Percentiles rank a stretch among this genome's conserved stretches.
These are phyloP conservation scores for Cryptotis parvus DNA, from an alignment of 2,113 vertebrate species.

Conservation along the genomic window DNA sequence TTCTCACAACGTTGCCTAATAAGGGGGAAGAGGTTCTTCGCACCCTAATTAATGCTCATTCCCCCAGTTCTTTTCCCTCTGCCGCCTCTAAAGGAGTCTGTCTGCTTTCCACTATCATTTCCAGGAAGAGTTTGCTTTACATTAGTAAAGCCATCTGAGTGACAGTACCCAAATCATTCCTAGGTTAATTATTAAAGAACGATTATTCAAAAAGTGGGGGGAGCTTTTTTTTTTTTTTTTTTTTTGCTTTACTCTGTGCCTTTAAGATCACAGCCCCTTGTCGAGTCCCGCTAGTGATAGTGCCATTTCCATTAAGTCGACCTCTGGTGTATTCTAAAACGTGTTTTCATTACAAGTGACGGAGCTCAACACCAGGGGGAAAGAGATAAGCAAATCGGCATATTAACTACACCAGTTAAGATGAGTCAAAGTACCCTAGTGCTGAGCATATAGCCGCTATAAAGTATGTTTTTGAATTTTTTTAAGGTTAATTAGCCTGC, in stretches of 20 bases:
- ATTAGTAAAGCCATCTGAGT: conserved; percentile 27
- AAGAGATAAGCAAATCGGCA: conserved; percentile 85
- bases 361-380: conserved; percentile 70
- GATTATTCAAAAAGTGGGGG: conserved; percentile 54
- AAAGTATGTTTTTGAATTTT: conserved; percentile 77
- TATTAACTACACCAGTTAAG: conserved; percentile 80
- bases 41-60: conserved; percentile 75
- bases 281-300: conserved; percentile 63
- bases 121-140: conserved; percentile 65
- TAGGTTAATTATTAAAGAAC: conserved; percentile 70
- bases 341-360: conserved; percentile 83
- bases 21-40: conserved; percentile 60
- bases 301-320: conserved; percentile 60
- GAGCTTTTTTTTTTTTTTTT: too few relatives aligned
- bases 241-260: conserved; percentile 64
- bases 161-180: conserved; percentile 65
- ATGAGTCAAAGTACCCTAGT: conserved; percentile 83
- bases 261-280: conserved; percentile 66
- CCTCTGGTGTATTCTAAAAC: conserved; percentile 76
- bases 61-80: conserved; percentile 70
- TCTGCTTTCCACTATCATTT: conserved; percentile 66
- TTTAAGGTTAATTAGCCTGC: conserved; percentile 84
- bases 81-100: conserved; percentile 66
- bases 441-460: conserved; percentile 78
- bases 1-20: conserved; percentile 57